Evolutionary conservation across 2,888 invertebrate genomes (phyloP), one percentile per base, ranked within the genome.

Genomic region (Drosophila picticornis): DNA sequence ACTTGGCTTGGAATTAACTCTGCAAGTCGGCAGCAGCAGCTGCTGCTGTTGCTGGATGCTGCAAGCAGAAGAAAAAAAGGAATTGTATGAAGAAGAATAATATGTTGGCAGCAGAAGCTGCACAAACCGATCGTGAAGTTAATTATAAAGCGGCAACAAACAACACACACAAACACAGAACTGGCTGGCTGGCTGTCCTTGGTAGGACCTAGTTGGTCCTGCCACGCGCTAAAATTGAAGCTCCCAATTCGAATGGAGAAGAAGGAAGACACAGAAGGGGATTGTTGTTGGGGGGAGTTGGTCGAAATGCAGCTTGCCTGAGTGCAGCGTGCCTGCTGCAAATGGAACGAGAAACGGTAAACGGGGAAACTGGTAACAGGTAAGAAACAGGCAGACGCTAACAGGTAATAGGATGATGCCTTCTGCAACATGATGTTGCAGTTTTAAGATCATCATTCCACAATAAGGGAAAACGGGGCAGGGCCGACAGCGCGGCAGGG

Each of bases 221-320:
- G 72, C 62, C 80, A 80, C 80, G 71, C 81, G 79, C 79, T 64
- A 59, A 46, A 73, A 79, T 63, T 74, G 72, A 65, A 50, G 81
- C 67, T 53, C n/a, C 63, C 53, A 27, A n/a, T 38, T 56, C 60
- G 61, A 56, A n/a, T 29, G 36, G 63, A 38, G 27, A n/a, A n/a
- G n/a, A n/a, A n/a, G 7, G 38, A 31, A 29, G 16, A 25, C 9
- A 46, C 25, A 19, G 19, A n/a, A 11, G 52, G 27, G 27, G 22
- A 16, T 25, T n/a, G 29, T 46, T 32, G 34, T 25, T 50, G 11
- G 16, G 22, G 19, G 11, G 19, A 16, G 46, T 46, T 46, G 22
- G 60, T n/a, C 29, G 57, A 80, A 80, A 80, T 80, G 80, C 80
- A 80, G 80, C 80, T 80, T 80, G 80, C 80, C 73, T 56, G 36